Evolutionary conservation across 2,888 invertebrate genomes (phyloP).

Genomic region (Synergus umbraculus): DNA sequence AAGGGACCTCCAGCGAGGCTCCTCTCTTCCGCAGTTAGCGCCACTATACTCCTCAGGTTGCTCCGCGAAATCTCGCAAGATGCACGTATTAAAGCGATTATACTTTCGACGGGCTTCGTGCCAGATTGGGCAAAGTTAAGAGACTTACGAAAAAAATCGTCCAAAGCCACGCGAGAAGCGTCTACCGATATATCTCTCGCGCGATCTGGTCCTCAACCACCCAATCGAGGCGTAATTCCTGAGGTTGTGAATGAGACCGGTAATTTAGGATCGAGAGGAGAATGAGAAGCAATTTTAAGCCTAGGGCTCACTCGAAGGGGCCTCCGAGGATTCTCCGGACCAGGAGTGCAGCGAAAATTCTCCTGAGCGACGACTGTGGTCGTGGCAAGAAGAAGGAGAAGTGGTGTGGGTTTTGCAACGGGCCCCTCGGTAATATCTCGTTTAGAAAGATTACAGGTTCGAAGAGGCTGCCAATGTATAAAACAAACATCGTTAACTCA

Average conservation of each 20-base stretch:
- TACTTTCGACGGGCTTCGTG: background rate
- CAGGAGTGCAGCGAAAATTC: conserved; percentile 49
- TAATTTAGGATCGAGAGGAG: conserved; percentile 55
- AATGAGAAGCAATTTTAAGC: conserved; percentile 48
- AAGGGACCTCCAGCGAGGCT: background rate
- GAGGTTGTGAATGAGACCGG: conserved; percentile 52
- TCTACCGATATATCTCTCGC: conserved; percentile 32
- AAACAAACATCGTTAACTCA: conserved; percentile 78
- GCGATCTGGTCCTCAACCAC: conserved; percentile 45
- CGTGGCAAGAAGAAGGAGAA: conserved; percentile 40
- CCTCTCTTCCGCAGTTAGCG: background rate
- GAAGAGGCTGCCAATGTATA: conserved; percentile 77
- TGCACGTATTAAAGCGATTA: conserved; percentile 10
- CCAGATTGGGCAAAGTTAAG: conserved; percentile 6
- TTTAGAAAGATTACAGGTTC: conserved; percentile 78
- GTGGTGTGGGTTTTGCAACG: conserved; percentile 51
- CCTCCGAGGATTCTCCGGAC: conserved; percentile 17
- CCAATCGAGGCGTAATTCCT: conserved; percentile 42
- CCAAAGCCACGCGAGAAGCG: background rate
- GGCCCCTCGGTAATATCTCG: conserved; percentile 74
- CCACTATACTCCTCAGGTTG: background rate
- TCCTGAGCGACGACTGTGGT: conserved; percentile 41
- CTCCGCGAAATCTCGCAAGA: background rate
- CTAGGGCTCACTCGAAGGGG: conserved; percentile 41
- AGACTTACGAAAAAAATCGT: conserved; percentile 11